Percentiles rank a stretch among this genome's conserved stretches.
These are phyloP conservation scores for Papilio gigon DNA, from an alignment of 2,888 invertebrate species.

Conservation along the genomic window DNA sequence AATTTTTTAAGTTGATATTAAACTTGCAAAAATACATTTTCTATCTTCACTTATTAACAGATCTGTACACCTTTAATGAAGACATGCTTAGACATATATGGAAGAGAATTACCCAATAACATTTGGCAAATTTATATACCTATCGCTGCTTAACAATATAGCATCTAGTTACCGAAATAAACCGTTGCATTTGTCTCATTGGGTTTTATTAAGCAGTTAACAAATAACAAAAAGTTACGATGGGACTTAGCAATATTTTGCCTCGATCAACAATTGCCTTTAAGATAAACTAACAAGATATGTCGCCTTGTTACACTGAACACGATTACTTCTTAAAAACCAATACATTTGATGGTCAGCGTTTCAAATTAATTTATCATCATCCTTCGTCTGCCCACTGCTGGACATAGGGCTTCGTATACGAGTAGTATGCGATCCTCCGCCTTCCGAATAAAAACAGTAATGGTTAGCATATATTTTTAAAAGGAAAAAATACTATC, in stretches of 20 bases:
- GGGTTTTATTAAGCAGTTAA: not conserved
- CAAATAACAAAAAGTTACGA: not conserved
- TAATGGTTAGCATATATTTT: too few relatives aligned
- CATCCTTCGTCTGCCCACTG: too few relatives aligned
- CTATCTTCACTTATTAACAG: slow-evolving; percentile 50
- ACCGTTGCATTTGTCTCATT: not conserved
- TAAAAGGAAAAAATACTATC: too few relatives aligned
- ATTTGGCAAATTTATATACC: slow-evolving; percentile 74
- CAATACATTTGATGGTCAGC: not conserved
- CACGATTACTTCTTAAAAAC: not conserved
- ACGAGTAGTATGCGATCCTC: too few relatives aligned
- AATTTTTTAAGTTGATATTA: not conserved
- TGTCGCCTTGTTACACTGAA: not conserved
- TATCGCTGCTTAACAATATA: slow-evolving; percentile 49
- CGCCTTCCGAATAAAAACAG: too few relatives aligned
- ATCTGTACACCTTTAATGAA: slow-evolving; percentile 68
- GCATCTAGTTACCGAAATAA: not conserved
- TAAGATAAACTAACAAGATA: not conserved
- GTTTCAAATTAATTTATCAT: not conserved
- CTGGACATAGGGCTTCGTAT: too few relatives aligned
- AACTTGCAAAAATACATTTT: not conserved
- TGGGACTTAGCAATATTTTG: not conserved
- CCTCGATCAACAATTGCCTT: not conserved
- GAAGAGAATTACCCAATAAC: slow-evolving; percentile 67
- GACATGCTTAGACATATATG: slow-evolving; percentile 72